These are phyloP conservation scores for Lutraria rhynchaena DNA, from an alignment of 1,140 invertebrate species.

Conservation along the genomic window DNA sequence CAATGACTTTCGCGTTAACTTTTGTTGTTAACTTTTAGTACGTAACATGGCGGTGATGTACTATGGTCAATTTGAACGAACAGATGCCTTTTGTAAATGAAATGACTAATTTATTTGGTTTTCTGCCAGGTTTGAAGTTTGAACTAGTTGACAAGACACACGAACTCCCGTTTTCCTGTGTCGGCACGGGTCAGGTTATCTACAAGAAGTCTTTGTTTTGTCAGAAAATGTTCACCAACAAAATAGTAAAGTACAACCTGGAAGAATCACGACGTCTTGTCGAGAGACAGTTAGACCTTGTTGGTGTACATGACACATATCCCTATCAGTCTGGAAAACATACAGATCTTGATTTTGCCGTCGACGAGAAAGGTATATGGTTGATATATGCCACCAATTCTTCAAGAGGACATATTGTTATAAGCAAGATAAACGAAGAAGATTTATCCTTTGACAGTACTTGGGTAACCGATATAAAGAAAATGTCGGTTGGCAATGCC, in stretches of 20 bases:
- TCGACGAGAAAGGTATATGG: conserved; percentile 78
- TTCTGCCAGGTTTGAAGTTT: conserved; percentile 52
- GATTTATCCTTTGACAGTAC: conserved; percentile 69
- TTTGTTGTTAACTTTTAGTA: too few relatives aligned
- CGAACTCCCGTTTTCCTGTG: conserved; percentile 73
- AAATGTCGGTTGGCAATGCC: conserved; percentile 71
- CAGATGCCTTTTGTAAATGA: too few relatives aligned
- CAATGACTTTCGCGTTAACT: too few relatives aligned
- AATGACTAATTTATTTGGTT: too few relatives aligned
- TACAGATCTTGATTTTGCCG: conserved; percentile 77
- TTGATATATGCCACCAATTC: conserved; percentile 72
- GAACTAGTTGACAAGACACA: conserved; percentile 56
- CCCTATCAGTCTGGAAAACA: conserved; percentile 72
- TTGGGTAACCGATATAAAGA: conserved; percentile 74
- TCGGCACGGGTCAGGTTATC: conserved; percentile 76
- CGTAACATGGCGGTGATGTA: too few relatives aligned
- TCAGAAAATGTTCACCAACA: conserved; percentile 71
- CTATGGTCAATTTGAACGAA: too few relatives aligned
- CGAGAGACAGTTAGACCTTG: conserved; percentile 65
- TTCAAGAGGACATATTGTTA: conserved; percentile 73
- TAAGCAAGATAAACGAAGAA: conserved; percentile 71
- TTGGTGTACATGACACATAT: conserved; percentile 69
- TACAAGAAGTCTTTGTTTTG: conserved; percentile 73
- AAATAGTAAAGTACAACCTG: conserved; percentile 74
- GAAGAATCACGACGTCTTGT: conserved; percentile 61